Evolutionary conservation across 2,113 vertebrate genomes (phyloP), one percentile per base, ranked within the genome.

Genomic region (Gallinago media): DNA sequence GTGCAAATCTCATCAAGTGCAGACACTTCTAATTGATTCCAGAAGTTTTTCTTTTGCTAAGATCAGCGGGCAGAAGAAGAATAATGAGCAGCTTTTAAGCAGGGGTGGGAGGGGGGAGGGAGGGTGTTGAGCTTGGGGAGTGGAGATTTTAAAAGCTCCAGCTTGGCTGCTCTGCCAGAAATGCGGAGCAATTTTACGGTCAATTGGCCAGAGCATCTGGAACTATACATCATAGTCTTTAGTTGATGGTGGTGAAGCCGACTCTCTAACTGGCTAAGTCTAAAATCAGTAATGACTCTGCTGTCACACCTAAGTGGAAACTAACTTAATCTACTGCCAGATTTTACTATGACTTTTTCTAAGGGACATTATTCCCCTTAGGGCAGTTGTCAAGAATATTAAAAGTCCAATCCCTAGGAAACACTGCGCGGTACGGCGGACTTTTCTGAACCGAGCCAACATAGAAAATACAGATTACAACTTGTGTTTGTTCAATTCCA

Each of bases 21-120:
- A 99, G 99, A 99, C 98, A 98, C 98, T 98, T 95, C 98, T 99
- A 99, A 99, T 99, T 99, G 99, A 98, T 99, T 99, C 99, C 99
- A 99, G 99, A 99, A 98, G 98, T 96, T 97, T 96, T 98, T 97
- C 97, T 98, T 98, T 96, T 97, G 94, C 97, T 97, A 97, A 98
- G 97, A 98, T 98, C 97, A 98, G 98, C 82, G 89, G 97, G 98
- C 97, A 98, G 96, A 97, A 96, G 97, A 98, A 98, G 98, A 98
- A 98, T 98, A 98, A 98, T 98, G 98, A 98, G 97, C 97, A 98
- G 98, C 96, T 98, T 98, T 98, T 98, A 98, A 98, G 97, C 94
- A 97, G 94, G 97, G 93, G 91, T 97, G 98, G 98, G 15, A n/a
- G 49, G 23, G 22, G 49, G 14, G 40, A 15, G 52, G 96, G 93